Conservation (phyloP, 2,888 invertebrate species). For the Onthophagus sagittarius region DNA sequence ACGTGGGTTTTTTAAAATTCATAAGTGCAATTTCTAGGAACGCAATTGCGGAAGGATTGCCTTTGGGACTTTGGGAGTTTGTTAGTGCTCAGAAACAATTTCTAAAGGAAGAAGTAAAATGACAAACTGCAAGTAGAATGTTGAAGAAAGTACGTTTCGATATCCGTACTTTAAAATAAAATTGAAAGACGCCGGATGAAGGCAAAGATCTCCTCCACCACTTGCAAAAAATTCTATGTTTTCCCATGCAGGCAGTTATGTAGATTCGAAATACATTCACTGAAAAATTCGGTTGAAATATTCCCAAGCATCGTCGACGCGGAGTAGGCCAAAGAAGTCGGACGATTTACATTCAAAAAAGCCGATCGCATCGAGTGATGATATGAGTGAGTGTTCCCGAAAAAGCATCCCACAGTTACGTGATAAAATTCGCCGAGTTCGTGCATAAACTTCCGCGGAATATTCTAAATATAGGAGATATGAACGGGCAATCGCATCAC, state of each 20-base stretch:
- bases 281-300: not conserved
- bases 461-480: not conserved
- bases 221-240: not conserved
- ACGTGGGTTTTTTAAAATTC: not conserved
- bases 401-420: not conserved
- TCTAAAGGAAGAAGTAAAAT: not conserved
- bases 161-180: not conserved
- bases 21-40: not conserved
- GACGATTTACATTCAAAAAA: not conserved
- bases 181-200: not conserved
- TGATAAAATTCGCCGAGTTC: not conserved
- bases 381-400: not conserved
- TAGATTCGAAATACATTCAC: not conserved
- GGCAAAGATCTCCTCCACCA: not conserved
- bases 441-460: not conserved
- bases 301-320: not conserved
- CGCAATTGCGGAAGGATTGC: not conserved
- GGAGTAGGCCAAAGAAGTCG: not conserved
- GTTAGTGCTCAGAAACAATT: not conserved
- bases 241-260: not conserved
- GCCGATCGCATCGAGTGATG: not conserved
- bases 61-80: not conserved
- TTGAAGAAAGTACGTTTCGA: not conserved
- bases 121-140: not conserved
- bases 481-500: not conserved